Percentiles rank a stretch among this genome's conserved stretches.
These are phyloP conservation scores for Orientallactaga sibirica DNA, from an alignment of 2,797 vertebrate genomes.

Conservation along the genomic window DNA sequence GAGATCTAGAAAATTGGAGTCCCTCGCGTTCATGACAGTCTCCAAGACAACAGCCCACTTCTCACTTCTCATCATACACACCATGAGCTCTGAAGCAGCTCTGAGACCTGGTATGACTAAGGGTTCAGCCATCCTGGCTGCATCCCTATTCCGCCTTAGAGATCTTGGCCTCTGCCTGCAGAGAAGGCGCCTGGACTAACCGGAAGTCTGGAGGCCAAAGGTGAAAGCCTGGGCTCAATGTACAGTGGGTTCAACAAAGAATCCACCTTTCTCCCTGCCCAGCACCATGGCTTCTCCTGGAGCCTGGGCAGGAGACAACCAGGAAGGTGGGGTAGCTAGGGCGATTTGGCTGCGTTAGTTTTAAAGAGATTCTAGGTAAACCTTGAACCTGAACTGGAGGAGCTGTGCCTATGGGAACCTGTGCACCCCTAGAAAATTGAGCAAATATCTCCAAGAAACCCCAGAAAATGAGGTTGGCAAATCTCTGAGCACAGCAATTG, in stretches of 20 bases:
- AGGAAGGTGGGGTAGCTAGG: not conserved
- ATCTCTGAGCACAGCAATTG: not conserved
- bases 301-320: not conserved
- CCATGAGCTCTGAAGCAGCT: not conserved
- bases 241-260: not conserved
- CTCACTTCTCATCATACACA: not conserved
- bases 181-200: not conserved
- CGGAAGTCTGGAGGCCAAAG: not conserved
- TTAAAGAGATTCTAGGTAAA: constrained; percentile 52
- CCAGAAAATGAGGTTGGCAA: not conserved
- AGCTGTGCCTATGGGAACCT: not conserved
- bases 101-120: not conserved
- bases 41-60: not conserved
- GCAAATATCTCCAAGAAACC: constrained; percentile 19
- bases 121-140: not conserved
- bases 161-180: not conserved
- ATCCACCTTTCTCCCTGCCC: no score
- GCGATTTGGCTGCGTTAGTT: not conserved
- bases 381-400: not conserved
- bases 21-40: not conserved
- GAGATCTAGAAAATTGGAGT: not conserved
- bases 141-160: fast-evolving
- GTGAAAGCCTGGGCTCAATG: not conserved
- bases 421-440: not conserved
- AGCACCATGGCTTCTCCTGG: no score